Conservation (phyloP, 2,888 invertebrate genomes). For the Caenorhabditis drosophilae region DNA sequence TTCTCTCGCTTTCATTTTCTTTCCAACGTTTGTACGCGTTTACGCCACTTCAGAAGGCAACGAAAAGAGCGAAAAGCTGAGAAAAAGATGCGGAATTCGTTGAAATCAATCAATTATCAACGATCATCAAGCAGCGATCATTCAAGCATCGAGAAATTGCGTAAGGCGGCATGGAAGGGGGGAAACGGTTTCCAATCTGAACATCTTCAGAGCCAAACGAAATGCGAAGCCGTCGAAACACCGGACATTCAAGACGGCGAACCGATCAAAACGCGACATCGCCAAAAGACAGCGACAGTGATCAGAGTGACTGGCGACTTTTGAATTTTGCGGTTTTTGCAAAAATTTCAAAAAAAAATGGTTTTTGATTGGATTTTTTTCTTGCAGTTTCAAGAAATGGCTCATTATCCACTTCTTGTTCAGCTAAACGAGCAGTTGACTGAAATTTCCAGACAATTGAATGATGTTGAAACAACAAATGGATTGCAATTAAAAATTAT, state of each 20-base stretch:
- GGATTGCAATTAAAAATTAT: slow-evolving; percentile 53
- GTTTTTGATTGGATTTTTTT: not conserved
- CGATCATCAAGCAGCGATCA: slow-evolving; percentile 40
- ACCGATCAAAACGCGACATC: no score
- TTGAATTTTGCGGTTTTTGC: slow-evolving; percentile 20
- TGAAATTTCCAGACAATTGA: slow-evolving; percentile 49
- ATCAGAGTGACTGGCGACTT: slow-evolving; percentile 34
- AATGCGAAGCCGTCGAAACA: slow-evolving; percentile 24
- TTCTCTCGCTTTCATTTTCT: no score
- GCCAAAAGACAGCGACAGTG: slow-evolving; percentile 14
- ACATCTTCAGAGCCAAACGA: slow-evolving; percentile 25
- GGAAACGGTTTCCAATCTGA: no score
- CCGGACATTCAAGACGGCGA: slow-evolving; percentile 7
- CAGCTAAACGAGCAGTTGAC: slow-evolving; percentile 56
- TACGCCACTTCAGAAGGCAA: not conserved
- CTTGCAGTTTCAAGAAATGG: slow-evolving; percentile 53
- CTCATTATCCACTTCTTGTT: slow-evolving; percentile 51
- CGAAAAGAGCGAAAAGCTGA: slow-evolving; percentile 9
- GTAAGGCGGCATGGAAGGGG: slow-evolving; percentile 10
- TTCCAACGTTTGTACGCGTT: no score
- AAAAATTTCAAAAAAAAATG: not conserved
- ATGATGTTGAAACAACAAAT: slow-evolving; percentile 55
- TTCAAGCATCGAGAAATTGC: slow-evolving; percentile 38
- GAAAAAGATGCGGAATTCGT: slow-evolving; percentile 9
- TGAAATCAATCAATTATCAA: slow-evolving; percentile 19